Base-by-base conservation (phyloP, 2,888 invertebrate species). In the Hipparchia semele region DNA sequence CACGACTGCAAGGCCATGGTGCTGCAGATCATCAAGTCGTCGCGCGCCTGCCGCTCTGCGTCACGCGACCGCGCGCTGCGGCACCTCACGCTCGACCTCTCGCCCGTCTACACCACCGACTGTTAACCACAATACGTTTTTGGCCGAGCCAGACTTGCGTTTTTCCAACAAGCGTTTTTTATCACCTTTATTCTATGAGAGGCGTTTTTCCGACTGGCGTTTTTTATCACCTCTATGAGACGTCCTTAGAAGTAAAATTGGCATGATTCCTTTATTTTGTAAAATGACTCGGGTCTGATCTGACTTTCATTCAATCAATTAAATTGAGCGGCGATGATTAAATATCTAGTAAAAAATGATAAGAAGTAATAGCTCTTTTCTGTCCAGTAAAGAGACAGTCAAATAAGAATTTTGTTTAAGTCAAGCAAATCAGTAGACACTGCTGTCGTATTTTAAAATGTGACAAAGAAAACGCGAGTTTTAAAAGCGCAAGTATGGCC, bases 1-100 rank as follows among this genome's bases (percentile, higher is more conserved):
- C 97, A 97, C 88, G 99, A 99, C 94, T 99, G 99, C 94, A 98
- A 98, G 87, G 96, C 97, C 75, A 97, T 99, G 96, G 97, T 99
- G 74, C 95, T 98, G 81, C 98, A 98, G 93, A 98, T 99, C 87
- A 98, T 99, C 86, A 96, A 98, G 90, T 97, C 98, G 39, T 97
- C 97, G 78, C 96, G 96, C 87, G 97, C 96, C 73, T 96, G 96
- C 76, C 96, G 98, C 82, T 96, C 98, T 73, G 97, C 97, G 73
- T 97, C 96, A 73, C 95, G 97, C 80, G 97, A 97, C 94, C 96
- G 97, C 86, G 96, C 97, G 79, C 94, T 97, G 78, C 95, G 97
- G 75, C 97, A 96, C 89, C 95, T 98, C 83, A 97, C 97, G 59
- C 95, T 98, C 65, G 97, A 97, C 91, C 94, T 98, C 76, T 97